Conservation (phyloP, 2,888 invertebrate species). For the Dexiosoma caninum region DNA sequence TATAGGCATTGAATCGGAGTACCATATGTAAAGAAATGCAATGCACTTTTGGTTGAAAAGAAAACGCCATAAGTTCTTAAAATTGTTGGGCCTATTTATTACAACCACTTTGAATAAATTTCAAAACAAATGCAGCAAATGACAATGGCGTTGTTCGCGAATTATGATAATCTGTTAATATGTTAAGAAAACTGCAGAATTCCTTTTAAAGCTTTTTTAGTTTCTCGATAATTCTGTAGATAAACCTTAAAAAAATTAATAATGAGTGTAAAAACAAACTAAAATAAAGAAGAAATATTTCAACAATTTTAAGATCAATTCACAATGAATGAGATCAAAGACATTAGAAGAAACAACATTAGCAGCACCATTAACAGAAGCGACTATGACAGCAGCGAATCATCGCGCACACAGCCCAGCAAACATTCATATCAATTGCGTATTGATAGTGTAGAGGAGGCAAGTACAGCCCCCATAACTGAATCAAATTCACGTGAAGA, state of each 20-base stretch:
- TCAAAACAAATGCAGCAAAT: too few species aligned
- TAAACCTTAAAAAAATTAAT: neutral
- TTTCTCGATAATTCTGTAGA: neutral
- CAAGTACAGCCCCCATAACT: slow-evolving; percentile 70
- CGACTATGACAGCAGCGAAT: slow-evolving; percentile 14
- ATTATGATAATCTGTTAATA: too few species aligned
- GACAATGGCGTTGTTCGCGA: too few species aligned
- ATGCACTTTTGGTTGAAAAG: too few species aligned
- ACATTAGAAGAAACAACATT: neutral
- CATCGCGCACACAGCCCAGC: slow-evolving; percentile 4
- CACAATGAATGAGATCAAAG: slow-evolving; percentile 40
- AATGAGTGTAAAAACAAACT: neutral
- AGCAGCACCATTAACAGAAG: slow-evolving; percentile 3
- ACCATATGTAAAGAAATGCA: too few species aligned
- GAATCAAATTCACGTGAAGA: slow-evolving; percentile 74
- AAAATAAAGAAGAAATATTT: neutral
- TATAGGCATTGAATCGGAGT: too few species aligned
- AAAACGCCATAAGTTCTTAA: too few species aligned
- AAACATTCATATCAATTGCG: slow-evolving; percentile 68
- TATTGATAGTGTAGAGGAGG: slow-evolving; percentile 72
- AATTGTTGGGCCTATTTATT: too few species aligned
- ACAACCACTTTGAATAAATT: too few species aligned
- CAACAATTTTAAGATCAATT: neutral
- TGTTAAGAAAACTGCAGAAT: too few species aligned
- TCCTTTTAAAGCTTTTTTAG: neutral